Conservation (phyloP, 2,113 vertebrate species). For the Chloroceryle aenea region DNA sequence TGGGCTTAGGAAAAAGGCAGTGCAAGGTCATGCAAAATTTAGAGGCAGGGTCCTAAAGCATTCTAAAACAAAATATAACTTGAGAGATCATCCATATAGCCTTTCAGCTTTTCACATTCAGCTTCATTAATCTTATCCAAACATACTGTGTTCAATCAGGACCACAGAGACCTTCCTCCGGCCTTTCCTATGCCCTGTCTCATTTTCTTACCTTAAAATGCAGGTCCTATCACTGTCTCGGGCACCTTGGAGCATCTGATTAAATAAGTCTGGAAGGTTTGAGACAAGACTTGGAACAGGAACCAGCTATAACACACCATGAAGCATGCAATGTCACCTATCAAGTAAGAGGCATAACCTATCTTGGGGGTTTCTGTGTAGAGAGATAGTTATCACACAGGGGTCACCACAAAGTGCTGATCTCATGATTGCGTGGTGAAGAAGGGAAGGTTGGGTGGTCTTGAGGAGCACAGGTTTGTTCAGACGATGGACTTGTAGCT, state of each 20-base stretch:
- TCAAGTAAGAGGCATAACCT: neutral
- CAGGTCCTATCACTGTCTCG: neutral
- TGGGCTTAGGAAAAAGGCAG: neutral
- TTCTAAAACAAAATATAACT: neutral
- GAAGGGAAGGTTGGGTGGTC: neutral
- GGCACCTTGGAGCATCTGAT: neutral
- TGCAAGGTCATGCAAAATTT: neutral
- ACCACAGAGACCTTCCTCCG: neutral
- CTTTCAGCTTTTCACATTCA: neutral
- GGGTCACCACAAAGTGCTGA: neutral
- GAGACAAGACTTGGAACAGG: neutral
- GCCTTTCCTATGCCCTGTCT: neutral
- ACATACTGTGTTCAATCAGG: neutral
- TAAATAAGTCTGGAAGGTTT: neutral
- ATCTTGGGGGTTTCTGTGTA: neutral
- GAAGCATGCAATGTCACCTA: neutral
- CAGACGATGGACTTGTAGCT: neutral
- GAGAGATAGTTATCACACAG: neutral
- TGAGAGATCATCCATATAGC: neutral
- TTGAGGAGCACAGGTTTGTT: neutral
- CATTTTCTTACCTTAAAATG: neutral
- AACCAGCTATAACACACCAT: neutral
- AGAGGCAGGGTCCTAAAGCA: neutral
- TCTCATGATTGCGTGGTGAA: neutral
- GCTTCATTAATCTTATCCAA: neutral